phyloP scores from a whole-genome alignment of 2,888 invertebrate genomes.

The Lypha dubia region DNA sequence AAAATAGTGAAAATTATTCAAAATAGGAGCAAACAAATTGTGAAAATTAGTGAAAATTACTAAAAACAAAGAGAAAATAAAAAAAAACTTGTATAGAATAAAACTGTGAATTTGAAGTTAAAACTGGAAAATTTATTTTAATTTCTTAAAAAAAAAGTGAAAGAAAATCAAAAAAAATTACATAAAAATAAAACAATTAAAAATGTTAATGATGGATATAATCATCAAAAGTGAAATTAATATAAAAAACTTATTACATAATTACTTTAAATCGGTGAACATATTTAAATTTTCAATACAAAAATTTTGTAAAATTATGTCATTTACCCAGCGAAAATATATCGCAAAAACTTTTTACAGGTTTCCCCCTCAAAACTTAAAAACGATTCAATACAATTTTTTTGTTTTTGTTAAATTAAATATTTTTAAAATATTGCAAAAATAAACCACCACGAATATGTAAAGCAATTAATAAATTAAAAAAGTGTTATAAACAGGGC shows the following conservation, averaged over 20 bases:
- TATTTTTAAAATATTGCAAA: too few species aligned
- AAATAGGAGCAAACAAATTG: not conserved
- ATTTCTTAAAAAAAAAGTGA: not conserved
- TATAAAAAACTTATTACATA: too few species aligned
- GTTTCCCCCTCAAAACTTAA: not conserved
- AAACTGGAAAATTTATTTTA: not conserved
- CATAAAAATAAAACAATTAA: not conserved
- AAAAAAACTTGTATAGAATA: not conserved
- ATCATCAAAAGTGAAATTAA: not conserved
- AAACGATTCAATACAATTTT: not conserved
- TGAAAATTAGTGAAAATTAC: not conserved
- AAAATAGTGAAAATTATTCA: conserved; percentile 19
- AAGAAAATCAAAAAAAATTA: not conserved
- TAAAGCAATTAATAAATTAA: too few species aligned
- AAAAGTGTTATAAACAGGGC: too few species aligned
- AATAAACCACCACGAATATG: too few species aligned
- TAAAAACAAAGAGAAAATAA: not conserved
- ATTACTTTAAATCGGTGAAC: not conserved
- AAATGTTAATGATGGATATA: not conserved
- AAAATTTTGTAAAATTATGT: not conserved
- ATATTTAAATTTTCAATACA: not conserved
- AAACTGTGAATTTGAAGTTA: too few species aligned
- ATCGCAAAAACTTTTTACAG: conserved; percentile 7
- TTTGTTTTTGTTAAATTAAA: too few species aligned
- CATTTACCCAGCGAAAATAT: not conserved